Evolutionary conservation across 2,797 vertebrate genomes (phyloP).

Genomic region (Cynodonichthys magdalenae): DNA sequence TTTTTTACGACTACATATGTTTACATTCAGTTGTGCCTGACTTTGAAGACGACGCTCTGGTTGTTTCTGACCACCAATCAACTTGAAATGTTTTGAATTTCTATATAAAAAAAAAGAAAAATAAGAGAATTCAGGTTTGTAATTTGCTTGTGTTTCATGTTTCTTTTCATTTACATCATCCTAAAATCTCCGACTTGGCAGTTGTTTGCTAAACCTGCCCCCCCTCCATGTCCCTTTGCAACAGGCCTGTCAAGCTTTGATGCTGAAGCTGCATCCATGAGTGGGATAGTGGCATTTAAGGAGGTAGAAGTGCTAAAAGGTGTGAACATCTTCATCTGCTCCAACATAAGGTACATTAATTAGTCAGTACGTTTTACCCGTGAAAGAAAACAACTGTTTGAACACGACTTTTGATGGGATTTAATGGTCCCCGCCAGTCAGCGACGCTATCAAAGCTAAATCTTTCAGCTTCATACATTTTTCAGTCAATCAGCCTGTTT

Average conservation of each 20-base stretch:
- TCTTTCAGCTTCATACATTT: background rate
- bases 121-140: background rate
- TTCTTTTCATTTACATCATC: conserved; percentile 15
- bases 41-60: conserved; percentile 48
- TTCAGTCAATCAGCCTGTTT: background rate
- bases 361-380: background rate
- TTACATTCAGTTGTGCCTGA: conserved; percentile 83
- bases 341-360: background rate
- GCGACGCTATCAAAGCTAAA: background rate
- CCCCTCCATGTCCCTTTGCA: background rate
- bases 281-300: background rate
- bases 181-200: conserved; percentile 3
- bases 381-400: background rate
- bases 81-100: conserved; percentile 34
- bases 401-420: background rate
- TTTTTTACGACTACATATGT: conserved; percentile 62
- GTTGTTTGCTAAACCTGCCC: background rate
- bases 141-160: conserved; percentile 6
- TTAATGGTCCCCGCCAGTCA: background rate
- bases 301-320: background rate
- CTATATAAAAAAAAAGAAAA: conserved; percentile 20
- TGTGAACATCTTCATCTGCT: background rate
- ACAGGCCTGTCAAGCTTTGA: conserved; percentile 16
- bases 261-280: background rate
- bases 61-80: conserved; percentile 60